Base-by-base conservation (phyloP, 2,888 invertebrate genomes). In the Andrena bicolor region DNA sequence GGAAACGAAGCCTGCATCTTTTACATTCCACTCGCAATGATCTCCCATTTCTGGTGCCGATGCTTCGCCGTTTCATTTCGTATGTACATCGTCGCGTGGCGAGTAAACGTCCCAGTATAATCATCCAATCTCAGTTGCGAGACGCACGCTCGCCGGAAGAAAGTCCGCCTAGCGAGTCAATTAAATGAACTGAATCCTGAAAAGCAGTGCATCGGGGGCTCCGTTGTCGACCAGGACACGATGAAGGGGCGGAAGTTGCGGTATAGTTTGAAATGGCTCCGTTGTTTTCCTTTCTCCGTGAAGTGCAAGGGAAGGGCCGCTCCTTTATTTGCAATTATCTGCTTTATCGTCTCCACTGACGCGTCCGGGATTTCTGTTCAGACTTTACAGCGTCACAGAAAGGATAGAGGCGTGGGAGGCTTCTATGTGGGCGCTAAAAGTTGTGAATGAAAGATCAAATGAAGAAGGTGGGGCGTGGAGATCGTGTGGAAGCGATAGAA, bases 251-350 rank as follows among this genome's bases (percentile, higher is more conserved):
- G 51, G 51, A 51, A 51, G 35, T 26, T 51, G 32, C 10, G 30
- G 23, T n/a, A 26, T 23, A 48, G 10, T n/a, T 32, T 7, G 20
- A 20, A 41, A 51, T n/a, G 49, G n/a, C 61, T 2, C n/a, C 13
- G 16, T 20, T 41, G 56, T 74, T 66, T 56, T 48, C 66, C 41
- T 74, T 74, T 56, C 66, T 41, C 28, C 16, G 23, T 28, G 20
- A 49, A 51, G 35, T 28, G 60, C 48, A 48, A 65, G 28, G 41
- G 20, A 23, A 41, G 16, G 13, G 28, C 41, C 56, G 28, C 56
- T 30, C 73, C 56, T 58, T 74, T 65, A 66, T 74, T 74, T 58
- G 56, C 73, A 66, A 65, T 74, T 58, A 74, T 48, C n/a, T 56
- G 65, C 48, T 30, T 66, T 8, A 56, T 30, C 35, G 56, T 30